Base-by-base conservation (phyloP, 2,888 invertebrate species). In the Sceliomorpha sp. region DNA sequence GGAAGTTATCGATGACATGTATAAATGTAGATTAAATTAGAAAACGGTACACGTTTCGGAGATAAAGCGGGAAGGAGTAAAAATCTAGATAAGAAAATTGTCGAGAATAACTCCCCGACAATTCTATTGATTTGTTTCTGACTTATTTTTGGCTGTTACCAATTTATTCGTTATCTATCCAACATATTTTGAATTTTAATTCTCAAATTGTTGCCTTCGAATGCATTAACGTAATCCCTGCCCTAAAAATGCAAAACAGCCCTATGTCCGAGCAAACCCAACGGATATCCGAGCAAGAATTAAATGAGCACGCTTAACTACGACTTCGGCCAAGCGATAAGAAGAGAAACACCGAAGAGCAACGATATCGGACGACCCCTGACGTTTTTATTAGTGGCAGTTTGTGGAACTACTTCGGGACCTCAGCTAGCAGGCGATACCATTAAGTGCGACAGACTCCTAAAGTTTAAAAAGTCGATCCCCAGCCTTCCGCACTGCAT, bases 381-480 rank as follows among this genome's bases (percentile, higher is more conserved):
- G 59, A 73, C 70, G 74, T 78, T 82, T 80, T 79, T 80, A 78
- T 80, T 80, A 73, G 74, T 36, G 40, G 63, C 40, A 67, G 72
- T 67, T 71, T 63, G 63, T 71, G 72, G 55, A 67, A 63, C 58
- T 59, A 73, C 75, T 74, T 34, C 59, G 44, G 53, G 72, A 63
- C 74, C 73, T 53, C 58, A 70, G 76, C n/a, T n/a, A 80, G 74
- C 67, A 74, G 74, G 79, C 77, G 77, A 82, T 82, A 80, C 77
- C 80, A 82, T 83, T 82, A 81, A 78, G 73, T 67, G 67, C 48
- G 60, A 62, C 60, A 58, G 44, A 58, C 59, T 64, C 70, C 63
- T 72, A 75, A 79, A 78, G 75, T 81, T 80, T 64, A 72, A 74
- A 76, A 80, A 78, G 80, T 82, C 79, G 76, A 81, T 82, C 71